Evolutionary conservation across 2,113 vertebrate genomes (phyloP).

Genomic region (Leiothrix lutea): DNA sequence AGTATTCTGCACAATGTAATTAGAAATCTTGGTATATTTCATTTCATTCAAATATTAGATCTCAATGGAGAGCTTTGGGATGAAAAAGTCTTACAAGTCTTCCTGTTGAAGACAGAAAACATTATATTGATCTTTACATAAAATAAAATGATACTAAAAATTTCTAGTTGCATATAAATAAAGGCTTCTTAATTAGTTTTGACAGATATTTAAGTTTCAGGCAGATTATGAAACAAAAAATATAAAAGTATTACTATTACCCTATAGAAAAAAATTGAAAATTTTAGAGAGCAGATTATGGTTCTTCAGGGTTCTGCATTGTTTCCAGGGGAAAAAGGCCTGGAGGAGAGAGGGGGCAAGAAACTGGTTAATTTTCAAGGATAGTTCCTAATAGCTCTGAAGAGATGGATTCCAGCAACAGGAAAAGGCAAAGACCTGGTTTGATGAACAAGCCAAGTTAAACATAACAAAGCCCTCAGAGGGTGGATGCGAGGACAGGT

Average conservation of each 20-base stretch:
- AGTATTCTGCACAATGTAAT: not conserved
- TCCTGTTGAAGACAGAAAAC: not conserved
- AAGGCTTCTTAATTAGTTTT: not conserved
- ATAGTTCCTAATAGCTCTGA: not conserved
- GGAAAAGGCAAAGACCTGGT: not conserved
- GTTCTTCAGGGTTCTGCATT: not conserved
- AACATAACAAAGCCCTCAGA: rapidly evolving
- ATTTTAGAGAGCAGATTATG: not conserved
- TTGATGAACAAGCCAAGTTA: not conserved
- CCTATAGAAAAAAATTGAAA: not conserved
- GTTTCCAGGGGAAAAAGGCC: not conserved
- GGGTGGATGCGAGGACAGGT: not conserved
- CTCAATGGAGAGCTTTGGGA: not conserved
- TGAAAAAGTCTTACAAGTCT: not conserved
- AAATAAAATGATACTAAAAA: not conserved
- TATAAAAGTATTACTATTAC: not conserved
- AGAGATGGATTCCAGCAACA: not conserved
- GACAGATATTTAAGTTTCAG: not conserved
- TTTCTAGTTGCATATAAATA: not conserved
- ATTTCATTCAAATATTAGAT: not conserved
- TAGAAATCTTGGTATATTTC: not conserved
- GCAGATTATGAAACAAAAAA: not conserved
- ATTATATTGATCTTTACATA: not conserved
- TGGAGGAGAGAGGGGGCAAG: not conserved
- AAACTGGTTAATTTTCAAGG: not conserved